Percentiles rank a stretch among this genome's conserved stretches.
Conservation (phyloP, 1,140 invertebrate species). For the Formica exsecta region DNA sequence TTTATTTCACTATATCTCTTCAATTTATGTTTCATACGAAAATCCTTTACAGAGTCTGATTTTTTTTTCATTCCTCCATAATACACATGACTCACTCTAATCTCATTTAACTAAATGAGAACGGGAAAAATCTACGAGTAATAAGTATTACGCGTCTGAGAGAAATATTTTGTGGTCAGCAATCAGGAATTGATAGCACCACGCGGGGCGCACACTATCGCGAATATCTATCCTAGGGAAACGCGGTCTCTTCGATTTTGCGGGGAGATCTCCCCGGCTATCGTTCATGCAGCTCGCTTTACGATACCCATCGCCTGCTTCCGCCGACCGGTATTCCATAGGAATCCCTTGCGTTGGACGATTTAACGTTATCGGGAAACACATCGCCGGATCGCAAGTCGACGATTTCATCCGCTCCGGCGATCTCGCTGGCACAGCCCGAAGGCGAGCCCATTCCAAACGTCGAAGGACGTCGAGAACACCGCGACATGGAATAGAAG, state of each 20-base stretch:
- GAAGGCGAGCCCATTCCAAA: slow-evolving; percentile 56
- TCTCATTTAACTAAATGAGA: slow-evolving; percentile 15
- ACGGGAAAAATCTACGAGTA: slow-evolving; percentile 22
- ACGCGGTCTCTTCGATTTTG: slow-evolving; percentile 46
- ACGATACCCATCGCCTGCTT: slow-evolving; percentile 57
- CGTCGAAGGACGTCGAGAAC: slow-evolving; percentile 51
- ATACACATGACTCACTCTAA: slow-evolving; percentile 36
- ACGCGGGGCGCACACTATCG: slow-evolving; percentile 26
- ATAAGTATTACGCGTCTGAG: slow-evolving; percentile 50
- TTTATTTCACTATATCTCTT: slow-evolving; percentile 23
- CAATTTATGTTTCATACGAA: not conserved
- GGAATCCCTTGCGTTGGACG: slow-evolving; percentile 53
- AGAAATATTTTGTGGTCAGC: slow-evolving; percentile 57
- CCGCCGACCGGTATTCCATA: slow-evolving; percentile 53
- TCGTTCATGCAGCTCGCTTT: slow-evolving; percentile 61
- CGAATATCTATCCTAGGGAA: slow-evolving; percentile 43
- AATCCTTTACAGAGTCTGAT: not conserved
- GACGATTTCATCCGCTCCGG: slow-evolving; percentile 62
- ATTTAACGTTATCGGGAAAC: slow-evolving; percentile 64
- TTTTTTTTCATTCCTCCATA: not conserved
- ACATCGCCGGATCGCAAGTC: slow-evolving; percentile 60
- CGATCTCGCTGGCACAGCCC: slow-evolving; percentile 57
- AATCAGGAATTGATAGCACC: slow-evolving; percentile 50
- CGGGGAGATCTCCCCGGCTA: slow-evolving; percentile 46
- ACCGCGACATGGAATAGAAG: slow-evolving; percentile 58